These are phyloP conservation scores for Morbakka virulenta DNA, from an alignment of 30 jellyfish, hydroid and myxozoan species.

Conservation along the genomic window DNA sequence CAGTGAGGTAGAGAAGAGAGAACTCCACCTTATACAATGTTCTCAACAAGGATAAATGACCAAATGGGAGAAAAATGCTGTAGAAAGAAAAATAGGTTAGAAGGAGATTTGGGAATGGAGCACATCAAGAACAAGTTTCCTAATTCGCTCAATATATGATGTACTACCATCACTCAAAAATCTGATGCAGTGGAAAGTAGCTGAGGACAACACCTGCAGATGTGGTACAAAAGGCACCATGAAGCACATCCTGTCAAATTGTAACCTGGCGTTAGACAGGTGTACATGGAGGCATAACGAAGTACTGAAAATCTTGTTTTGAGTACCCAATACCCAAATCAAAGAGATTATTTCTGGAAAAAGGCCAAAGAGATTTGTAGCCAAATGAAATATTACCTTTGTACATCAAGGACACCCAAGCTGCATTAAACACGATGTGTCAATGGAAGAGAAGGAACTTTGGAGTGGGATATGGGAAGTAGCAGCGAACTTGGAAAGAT, in stretches of 20 bases:
- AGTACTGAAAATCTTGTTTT: neutral
- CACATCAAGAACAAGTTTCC: neutral
- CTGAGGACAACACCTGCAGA: slow-evolving; percentile 3
- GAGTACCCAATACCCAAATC: neutral
- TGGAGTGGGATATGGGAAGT: neutral
- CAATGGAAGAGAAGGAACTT: neutral
- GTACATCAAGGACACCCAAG: neutral
- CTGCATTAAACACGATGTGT: neutral
- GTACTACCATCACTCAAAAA: neutral
- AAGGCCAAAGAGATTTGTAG: neutral
- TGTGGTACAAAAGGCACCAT: slow-evolving; percentile 4
- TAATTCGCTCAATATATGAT: neutral
- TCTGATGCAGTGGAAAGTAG: neutral
- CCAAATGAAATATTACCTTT: neutral
- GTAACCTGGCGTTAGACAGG: neutral
- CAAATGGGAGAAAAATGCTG: neutral
- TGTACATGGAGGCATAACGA: slow-evolving; percentile 9
- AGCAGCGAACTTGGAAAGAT: neutral
- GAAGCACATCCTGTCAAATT: slow-evolving; percentile 9
- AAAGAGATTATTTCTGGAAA: neutral
- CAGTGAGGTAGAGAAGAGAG: neutral
- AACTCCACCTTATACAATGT: slow-evolving; percentile 8
- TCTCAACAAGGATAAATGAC: slow-evolving; percentile 3
- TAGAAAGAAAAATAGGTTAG: slow-evolving; percentile 1
- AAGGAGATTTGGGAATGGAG: slow-evolving; percentile 12